Base-by-base conservation (phyloP, 2,797 vertebrate genomes). In the Paguma larvata region DNA sequence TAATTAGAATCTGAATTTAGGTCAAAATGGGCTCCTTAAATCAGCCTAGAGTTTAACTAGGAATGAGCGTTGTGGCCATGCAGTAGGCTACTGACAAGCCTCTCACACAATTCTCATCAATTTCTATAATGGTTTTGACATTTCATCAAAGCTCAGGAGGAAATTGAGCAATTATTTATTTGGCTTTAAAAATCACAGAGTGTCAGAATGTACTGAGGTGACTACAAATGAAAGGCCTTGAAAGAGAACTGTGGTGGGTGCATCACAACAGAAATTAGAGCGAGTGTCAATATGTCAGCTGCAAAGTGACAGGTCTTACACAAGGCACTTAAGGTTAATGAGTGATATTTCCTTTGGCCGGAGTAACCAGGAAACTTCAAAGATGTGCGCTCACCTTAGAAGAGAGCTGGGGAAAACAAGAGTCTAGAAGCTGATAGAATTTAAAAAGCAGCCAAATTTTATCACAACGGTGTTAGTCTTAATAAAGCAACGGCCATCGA, bases 101-200 rank as follows among this genome's bases (percentile, higher is more conserved):
- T 53, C 27, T 88, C 53, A 67, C 62, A 51, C 65, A 94, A 67
- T 77, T 91, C 85, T 93, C 77, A 95, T n/a, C 89, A 3, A 11
- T 95, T 91, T 94, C 63, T 83, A 9, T 79, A 93, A 95, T 88
- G 59, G 93, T 95, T 98, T 93, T 97, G 72, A 97, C 94, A 73
- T 97, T 89, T 89, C 93, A 90, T 97, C 97, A 97, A 97, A 98
- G 94, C 51, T 82, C 80, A 7, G 0, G 18, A 80, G 85, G n/a
- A 96, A 97, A 98, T 63, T 92, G 62, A 95, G 72, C 44, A 95
- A 95, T 97, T 95, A 95, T 97, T 98, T 96, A 96, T 95, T 97
- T 96, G 96, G 88, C 91, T 97, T 97, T 92, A 95, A 91, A 97
- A 97, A 95, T 95, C 94, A 93, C 94, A 86, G 12, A 44, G 46